Base-by-base conservation (phyloP, 2,113 vertebrate species). In the Chaetura pelagica region DNA sequence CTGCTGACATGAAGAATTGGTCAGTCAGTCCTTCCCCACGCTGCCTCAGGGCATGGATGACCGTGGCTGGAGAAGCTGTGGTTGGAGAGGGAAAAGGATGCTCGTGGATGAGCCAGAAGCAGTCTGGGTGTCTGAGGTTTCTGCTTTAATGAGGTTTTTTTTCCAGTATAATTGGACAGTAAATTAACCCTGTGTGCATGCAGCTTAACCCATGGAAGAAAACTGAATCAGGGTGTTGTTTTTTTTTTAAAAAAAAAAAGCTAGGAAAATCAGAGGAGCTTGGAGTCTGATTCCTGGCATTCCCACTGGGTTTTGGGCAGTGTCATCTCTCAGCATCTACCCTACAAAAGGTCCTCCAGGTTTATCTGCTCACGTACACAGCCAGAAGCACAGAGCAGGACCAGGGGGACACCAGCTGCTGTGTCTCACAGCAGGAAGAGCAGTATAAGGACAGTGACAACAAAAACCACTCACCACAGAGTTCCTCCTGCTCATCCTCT, bases 401-500 rank as follows among this genome's bases (percentile, higher is more conserved):
- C 42, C 30, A 75, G 54, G 30, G 35, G 34, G 62, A 54, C 30
- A 13, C 9, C 0, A 0, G 26, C 58, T 78, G 66, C 66, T 84
- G 27, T 40, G 78, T 8, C 61, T 83, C 64, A 34, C 46, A 15
- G 2, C 15, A 27, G 29, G 12, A 79, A 58, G 12, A 35, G 1
- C 29, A 11, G 14, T n/a, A n/a, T n/a, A n/a, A n/a, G 21, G 11
- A n/a, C 1, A 4, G 29, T 62, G 15, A 51, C 61, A 87, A 59
- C 48, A 82, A 66, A 42, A 94, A 16, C 6, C 20, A 62, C 98
- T 98, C 96, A 98, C 98, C 84, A 46, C 98, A 98, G 93, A 98
- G 94, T 66, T 89, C 14, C 61, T 97, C 84, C 13, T 97, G 95
- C 81, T 98, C 98, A 3, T 99, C 98, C 62, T 98, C 98, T 7